These are phyloP conservation scores for Bubo bubo DNA, from an alignment of 2,113 vertebrate genomes.

Conservation along the genomic window DNA sequence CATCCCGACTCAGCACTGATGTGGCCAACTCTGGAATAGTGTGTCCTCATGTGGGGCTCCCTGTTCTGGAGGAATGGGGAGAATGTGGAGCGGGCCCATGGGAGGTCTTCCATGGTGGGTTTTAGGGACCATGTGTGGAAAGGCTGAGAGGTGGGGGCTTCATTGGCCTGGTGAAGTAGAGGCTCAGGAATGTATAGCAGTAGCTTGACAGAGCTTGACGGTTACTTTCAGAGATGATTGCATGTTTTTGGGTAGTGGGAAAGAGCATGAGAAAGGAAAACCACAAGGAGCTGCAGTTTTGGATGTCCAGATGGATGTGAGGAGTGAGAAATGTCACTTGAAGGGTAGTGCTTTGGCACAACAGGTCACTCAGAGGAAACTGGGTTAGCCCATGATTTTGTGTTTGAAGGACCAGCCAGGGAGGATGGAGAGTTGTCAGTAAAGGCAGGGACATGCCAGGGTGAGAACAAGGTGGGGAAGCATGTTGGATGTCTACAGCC, in stretches of 20 bases:
- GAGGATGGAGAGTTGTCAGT: not conserved
- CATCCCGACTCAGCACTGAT: not conserved
- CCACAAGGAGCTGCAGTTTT: no score
- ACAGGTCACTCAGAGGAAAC: not conserved
- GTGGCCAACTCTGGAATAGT: not conserved
- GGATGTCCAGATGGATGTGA: no score
- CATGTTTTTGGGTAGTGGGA: no score
- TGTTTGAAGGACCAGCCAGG: not conserved
- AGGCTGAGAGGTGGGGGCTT: not conserved
- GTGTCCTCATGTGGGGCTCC: not conserved
- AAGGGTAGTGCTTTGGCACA: no score
- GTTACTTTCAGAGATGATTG: no score
- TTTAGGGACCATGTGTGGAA: not conserved
- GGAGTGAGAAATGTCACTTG: no score
- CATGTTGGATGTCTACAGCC: no score
- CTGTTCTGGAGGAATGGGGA: not conserved
- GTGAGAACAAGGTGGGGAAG: not conserved
- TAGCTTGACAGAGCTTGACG: no score
- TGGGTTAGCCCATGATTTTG: not conserved
- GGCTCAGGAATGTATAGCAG: no score
- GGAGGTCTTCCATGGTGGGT: not conserved
- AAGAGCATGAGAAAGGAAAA: no score
- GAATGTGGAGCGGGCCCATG: not conserved
- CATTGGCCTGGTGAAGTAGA: no score
- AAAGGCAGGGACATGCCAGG: not conserved